phyloP scores from a whole-genome alignment of 1,140 invertebrate species.

The Steinernema khuongi region DNA sequence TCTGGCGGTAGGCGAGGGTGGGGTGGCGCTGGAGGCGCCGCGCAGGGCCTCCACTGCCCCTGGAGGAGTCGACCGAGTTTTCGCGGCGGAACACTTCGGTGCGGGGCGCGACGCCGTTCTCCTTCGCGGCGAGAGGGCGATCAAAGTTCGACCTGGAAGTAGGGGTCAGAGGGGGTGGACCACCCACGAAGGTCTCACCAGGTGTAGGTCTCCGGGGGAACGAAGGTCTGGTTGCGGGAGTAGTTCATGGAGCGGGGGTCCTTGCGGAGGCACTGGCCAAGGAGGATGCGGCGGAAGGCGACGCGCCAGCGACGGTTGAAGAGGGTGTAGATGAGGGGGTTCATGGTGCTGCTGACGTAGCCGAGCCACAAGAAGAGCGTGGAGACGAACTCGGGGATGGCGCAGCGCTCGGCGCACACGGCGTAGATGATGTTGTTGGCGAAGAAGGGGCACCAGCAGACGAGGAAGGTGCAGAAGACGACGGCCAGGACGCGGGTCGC shows the following conservation, averaged over 20 bases:
- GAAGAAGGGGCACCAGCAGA: conserved; percentile 88
- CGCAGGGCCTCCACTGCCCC: too few species aligned
- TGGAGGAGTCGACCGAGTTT: background rate
- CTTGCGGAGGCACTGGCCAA: background rate
- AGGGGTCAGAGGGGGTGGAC: background rate
- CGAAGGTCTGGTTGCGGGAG: background rate
- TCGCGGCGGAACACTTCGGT: background rate
- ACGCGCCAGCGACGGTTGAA: conserved; percentile 76
- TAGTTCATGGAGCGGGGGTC: background rate
- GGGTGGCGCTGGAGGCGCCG: too few species aligned
- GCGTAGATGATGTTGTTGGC: conserved; percentile 67
- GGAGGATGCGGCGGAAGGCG: background rate
- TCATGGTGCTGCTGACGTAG: conserved; percentile 84
- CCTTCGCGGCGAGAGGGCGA: background rate
- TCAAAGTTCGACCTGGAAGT: conserved; percentile 7
- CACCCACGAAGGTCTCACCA: background rate
- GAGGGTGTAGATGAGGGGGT: conserved; percentile 82
- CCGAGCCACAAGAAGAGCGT: conserved; percentile 71
- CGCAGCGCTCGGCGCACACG: conserved; percentile 70
- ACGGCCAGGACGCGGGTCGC: conserved; percentile 87
- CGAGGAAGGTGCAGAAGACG: conserved; percentile 85
- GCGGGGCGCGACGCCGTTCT: too few species aligned
- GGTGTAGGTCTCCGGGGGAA: background rate
- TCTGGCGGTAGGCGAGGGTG: too few species aligned
- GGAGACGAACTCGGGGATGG: conserved; percentile 76